Evolutionary conservation across 1,140 invertebrate genomes (phyloP), one percentile per base, ranked within the genome.

Genomic region (Pygmarrhopalites habei): DNA sequence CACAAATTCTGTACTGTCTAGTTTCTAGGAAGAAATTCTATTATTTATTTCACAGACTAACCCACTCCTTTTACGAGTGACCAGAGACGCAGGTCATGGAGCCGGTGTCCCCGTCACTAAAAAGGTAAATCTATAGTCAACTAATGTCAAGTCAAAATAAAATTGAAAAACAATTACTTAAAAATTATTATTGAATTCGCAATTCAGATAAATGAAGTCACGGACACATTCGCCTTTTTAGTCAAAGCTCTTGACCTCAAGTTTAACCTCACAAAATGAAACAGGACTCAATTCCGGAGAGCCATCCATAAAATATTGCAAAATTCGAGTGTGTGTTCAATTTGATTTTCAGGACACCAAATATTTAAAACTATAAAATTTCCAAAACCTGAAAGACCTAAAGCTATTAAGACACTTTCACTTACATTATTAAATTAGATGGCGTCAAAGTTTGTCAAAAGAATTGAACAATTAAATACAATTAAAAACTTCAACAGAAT

Each of bases 71-170:
- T 86, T 93, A 28, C 79, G 87, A 62, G 83, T 99, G 58, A 94
- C 98, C 72, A 92, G 89, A 17, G 94, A 95, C 77, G 88, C 94
- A 44, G 96, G 96, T 0, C 96, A 99, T 79, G 95, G 95, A 47
- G 82, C 84, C 69, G 95, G 95, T 25, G 98, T 97, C n/a, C 55
- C 69, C 14, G 32, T 32, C 25, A 35, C 25, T 17, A 71, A 71
- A 47, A 53, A 90, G 62, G 88, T 91, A 79, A 83, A 82, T 35
- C 29, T 19, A 15, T 15, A 15, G 12, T 49, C 7, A 12, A 7
- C 19, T 19, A 49, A 15, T 10, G 23, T 19, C 23, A 15, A 49
- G 12, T 49, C 23, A 15, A 7, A 49, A 15, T 12, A 7, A 19
- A 10, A 15, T 21, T 12, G 7, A 21, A 19, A 23, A 15, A 19